phyloP scores from a whole-genome alignment of 2,888 invertebrate species.

The Nemoura dubitans region DNA sequence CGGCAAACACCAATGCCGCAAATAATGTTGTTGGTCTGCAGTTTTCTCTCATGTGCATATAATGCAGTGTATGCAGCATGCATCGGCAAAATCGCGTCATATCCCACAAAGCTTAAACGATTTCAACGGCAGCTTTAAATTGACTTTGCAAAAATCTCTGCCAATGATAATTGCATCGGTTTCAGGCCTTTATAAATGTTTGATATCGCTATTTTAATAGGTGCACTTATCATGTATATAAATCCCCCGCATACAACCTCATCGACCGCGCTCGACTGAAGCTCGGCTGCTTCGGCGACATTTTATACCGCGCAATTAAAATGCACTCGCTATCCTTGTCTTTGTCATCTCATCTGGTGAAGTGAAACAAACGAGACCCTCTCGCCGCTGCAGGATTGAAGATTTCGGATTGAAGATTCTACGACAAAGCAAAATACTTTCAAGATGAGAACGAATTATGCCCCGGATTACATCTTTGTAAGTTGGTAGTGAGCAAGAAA shows the following conservation, averaged over 20 bases:
- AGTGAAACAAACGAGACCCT: not conserved
- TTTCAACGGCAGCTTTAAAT: not conserved
- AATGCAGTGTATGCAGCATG: not conserved
- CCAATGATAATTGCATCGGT: not conserved
- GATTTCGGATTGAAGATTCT: not conserved
- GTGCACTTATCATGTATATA: not conserved
- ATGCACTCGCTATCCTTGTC: not conserved
- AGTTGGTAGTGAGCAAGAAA: not conserved
- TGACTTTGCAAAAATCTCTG: not conserved
- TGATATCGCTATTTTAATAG: not conserved
- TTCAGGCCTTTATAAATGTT: not conserved
- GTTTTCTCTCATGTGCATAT: not conserved
- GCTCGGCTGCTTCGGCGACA: not conserved
- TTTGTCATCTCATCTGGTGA: not conserved
- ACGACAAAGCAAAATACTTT: conserved; percentile 12
- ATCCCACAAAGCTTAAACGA: not conserved
- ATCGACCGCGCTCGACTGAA: not conserved
- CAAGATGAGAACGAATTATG: not conserved
- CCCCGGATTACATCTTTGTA: not conserved
- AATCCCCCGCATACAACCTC: not conserved
- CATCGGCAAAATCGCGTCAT: not conserved
- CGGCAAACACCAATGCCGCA: not conserved
- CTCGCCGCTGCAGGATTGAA: not conserved
- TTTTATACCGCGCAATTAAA: not conserved
- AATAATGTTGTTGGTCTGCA: not conserved